Percentiles rank a stretch among this genome's conserved stretches.
These are phyloP conservation scores for Xenus cinereus DNA, from an alignment of 2,113 vertebrate genomes.

Conservation along the genomic window DNA sequence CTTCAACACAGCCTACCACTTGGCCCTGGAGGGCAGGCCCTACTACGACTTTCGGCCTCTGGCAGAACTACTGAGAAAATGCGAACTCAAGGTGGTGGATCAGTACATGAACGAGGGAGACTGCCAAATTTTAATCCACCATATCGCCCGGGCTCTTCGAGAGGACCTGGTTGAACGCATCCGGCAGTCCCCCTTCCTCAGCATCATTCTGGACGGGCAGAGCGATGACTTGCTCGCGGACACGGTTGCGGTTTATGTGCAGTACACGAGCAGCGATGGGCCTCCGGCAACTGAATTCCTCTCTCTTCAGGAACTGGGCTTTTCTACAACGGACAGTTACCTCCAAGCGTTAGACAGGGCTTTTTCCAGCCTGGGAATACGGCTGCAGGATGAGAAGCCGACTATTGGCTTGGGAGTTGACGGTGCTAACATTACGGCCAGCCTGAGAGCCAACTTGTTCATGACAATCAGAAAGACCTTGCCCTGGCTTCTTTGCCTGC, in stretches of 20 bases:
- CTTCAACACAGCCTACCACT: slow-evolving; percentile 92
- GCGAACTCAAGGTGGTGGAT: slow-evolving; percentile 95
- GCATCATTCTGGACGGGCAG: slow-evolving; percentile 92
- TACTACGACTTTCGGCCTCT: slow-evolving; percentile 91
- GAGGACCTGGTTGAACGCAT: slow-evolving; percentile 93
- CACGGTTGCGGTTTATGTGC: slow-evolving; percentile 89
- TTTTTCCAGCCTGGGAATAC: slow-evolving; percentile 85
- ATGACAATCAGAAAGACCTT: slow-evolving; percentile 89
- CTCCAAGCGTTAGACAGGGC: slow-evolving; percentile 90
- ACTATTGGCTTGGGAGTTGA: slow-evolving; percentile 89
- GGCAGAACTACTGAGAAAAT: slow-evolving; percentile 92
- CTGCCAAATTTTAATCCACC: slow-evolving; percentile 92
- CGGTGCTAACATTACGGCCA: slow-evolving; percentile 86
- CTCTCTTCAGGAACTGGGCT: slow-evolving; percentile 87
- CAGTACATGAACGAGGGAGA: slow-evolving; percentile 97
- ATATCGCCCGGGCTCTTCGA: slow-evolving; percentile 87
- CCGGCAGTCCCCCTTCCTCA: slow-evolving; percentile 90
- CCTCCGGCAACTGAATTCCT: slow-evolving; percentile 89
- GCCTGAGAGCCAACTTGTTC: slow-evolving; percentile 87
- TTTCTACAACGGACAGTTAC: slow-evolving; percentile 87
- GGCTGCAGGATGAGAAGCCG: slow-evolving; percentile 86
- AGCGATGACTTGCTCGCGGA: slow-evolving; percentile 89
- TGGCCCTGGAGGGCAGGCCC: slow-evolving; percentile 89
- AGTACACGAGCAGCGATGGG: slow-evolving; percentile 87
- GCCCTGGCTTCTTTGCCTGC: slow-evolving; percentile 92